Percentiles rank a stretch among this genome's conserved stretches.
These are phyloP conservation scores for Alethe diademata DNA, from an alignment of 2,113 vertebrate species.

Conservation along the genomic window DNA sequence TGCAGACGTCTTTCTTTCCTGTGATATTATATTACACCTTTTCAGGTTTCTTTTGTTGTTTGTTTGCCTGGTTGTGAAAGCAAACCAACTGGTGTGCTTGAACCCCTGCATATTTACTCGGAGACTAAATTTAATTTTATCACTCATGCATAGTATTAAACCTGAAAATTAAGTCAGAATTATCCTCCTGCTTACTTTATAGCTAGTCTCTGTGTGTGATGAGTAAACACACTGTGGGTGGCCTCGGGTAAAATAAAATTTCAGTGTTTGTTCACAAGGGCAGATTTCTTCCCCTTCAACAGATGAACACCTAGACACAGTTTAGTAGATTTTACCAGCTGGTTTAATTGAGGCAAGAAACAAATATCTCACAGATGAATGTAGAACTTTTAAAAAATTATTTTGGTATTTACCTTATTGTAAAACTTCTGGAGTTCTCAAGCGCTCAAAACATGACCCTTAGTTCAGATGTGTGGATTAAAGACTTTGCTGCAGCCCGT, in stretches of 20 bases:
- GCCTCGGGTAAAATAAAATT: constrained; percentile 50
- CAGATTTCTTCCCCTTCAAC: constrained; percentile 18
- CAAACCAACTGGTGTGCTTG: neutral
- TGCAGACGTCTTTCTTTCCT: neutral
- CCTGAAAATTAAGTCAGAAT: constrained; percentile 36
- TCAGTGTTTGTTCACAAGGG: neutral
- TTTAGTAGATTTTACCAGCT: neutral
- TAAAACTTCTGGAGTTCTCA: neutral
- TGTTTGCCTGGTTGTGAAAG: neutral
- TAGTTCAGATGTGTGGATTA: neutral
- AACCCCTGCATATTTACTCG: neutral
- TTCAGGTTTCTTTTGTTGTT: neutral
- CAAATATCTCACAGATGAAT: neutral
- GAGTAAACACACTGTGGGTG: constrained; percentile 60
- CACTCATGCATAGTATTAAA: neutral
- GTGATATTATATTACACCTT: neutral
- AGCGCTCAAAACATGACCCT: neutral
- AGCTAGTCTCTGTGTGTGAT: constrained; percentile 33
- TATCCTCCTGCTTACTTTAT: constrained; percentile 34
- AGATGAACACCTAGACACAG: constrained; percentile 8
- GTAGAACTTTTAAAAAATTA: neutral
- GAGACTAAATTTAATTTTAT: constrained; percentile 36
- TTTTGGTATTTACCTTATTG: neutral
- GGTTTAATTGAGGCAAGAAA: neutral
- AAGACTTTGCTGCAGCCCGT: neutral